These are phyloP conservation scores for Gallinago stenura DNA, from an alignment of 2,797 vertebrate genomes.

Conservation along the genomic window DNA sequence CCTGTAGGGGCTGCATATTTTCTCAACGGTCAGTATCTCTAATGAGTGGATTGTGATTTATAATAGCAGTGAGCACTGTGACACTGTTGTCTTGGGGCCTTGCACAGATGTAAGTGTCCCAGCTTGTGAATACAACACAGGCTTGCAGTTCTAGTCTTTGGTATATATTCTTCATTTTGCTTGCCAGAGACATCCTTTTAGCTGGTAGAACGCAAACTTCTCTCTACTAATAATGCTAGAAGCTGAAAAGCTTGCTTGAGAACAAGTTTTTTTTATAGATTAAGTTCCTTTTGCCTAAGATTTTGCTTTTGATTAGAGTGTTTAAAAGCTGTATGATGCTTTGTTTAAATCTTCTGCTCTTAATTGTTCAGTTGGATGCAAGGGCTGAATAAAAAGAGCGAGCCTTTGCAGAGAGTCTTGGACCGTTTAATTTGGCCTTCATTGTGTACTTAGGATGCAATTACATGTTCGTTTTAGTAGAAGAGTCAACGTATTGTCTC, in stretches of 20 bases:
- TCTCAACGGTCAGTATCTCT: neutral
- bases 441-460: slow-evolving; percentile 29
- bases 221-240: neutral
- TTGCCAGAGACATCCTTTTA: neutral
- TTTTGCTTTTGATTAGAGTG: neutral
- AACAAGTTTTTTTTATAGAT: neutral
- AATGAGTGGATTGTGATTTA: neutral
- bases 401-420: neutral
- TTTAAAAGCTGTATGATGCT: neutral
- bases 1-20: neutral
- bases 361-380: neutral
- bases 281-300: neutral
- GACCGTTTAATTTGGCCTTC: slow-evolving; percentile 26
- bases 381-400: neutral
- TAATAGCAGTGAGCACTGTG: neutral
- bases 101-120: neutral
- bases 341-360: slow-evolving; percentile 19
- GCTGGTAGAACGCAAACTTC: neutral
- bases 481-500: slow-evolving; percentile 42
- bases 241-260: slow-evolving; percentile 32
- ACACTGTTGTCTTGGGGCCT: neutral
- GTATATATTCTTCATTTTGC: neutral
- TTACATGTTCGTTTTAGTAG: slow-evolving; percentile 42
- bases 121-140: neutral
- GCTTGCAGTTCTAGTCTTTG: neutral